Evolutionary conservation across 30 jellyfish, hydroid and myxozoan species (phyloP), one percentile per base, ranked within the genome.

Genomic region (Pelagia noctiluca): DNA sequence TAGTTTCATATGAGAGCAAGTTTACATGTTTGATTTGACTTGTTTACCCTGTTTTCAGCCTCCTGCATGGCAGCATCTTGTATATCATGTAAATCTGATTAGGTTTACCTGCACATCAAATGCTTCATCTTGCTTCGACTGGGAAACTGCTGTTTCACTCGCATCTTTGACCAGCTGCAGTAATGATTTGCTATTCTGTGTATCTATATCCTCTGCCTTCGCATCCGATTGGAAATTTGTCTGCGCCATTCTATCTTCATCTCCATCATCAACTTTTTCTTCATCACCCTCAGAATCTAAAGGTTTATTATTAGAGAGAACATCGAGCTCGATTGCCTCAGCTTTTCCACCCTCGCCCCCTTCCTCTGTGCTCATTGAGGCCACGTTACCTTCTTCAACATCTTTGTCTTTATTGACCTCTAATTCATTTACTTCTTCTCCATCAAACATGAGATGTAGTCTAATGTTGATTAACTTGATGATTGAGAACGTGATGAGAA

Each of bases 391-490:
- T 63, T 78, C 91, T 70, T 78, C 91, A 3, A 37, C 42, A 2
- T 68, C 85, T 28, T 37, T 75, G 30, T 52, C 83, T 29, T 78
- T 78, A 36, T 54, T 73, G 42, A 47, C 85, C 21, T 71, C 88
- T 32, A 60, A 25, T 79, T 85, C 95, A 53, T 85, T 74, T 7
- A 81, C 85, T 31, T 92, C 98, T 70, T 86, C 98, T 1, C 95
- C 95, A 77, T 92, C 98, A 92, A 92, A 92, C 91, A 92, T 70
- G 26, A 25, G 52, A 76, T 92, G 98, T n/a, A 92, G 89, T 57
- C 89, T 79, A 37, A 85, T 18, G 54, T 92, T 92, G 30, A 83
- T 77, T 21, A 86, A 11, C 61, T 92, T 92, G 23, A 81, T 72
- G 3, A 80, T 61, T 33, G 54, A 8, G 70, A 92, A 92, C 24